These are phyloP conservation scores for Saxicola maurus DNA, from an alignment of 2,797 vertebrate species.

Conservation along the genomic window DNA sequence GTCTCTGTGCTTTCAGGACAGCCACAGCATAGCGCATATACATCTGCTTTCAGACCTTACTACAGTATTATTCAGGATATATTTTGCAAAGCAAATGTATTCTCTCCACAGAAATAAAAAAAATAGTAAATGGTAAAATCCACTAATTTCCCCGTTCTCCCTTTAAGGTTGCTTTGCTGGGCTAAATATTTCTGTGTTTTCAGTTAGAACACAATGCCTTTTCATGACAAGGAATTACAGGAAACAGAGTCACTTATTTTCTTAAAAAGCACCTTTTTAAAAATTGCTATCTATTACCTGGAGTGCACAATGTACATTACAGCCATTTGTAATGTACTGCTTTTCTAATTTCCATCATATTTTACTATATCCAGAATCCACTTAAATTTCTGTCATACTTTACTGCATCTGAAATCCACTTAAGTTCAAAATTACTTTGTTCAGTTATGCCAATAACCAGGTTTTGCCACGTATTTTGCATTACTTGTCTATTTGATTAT, in stretches of 20 bases:
- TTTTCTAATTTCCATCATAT: background rate
- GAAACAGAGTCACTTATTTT: background rate
- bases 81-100: background rate
- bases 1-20: background rate
- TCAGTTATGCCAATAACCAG: background rate
- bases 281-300: background rate
- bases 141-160: background rate
- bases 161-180: background rate
- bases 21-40: background rate
- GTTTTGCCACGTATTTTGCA: background rate
- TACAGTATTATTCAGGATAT: background rate
- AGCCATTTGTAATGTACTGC: background rate
- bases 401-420: background rate
- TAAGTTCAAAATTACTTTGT: background rate
- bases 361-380: background rate
- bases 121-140: background rate
- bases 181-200: constrained; percentile 4
- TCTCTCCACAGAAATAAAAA: background rate
- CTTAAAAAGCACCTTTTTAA: background rate
- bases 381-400: background rate
- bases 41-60: background rate
- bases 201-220: background rate
- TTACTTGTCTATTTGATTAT: background rate
- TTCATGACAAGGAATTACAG: background rate
- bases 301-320: background rate